phyloP scores from a whole-genome alignment of 92 coral and sea anemone genomes.

The Galaxea fascicularis region DNA sequence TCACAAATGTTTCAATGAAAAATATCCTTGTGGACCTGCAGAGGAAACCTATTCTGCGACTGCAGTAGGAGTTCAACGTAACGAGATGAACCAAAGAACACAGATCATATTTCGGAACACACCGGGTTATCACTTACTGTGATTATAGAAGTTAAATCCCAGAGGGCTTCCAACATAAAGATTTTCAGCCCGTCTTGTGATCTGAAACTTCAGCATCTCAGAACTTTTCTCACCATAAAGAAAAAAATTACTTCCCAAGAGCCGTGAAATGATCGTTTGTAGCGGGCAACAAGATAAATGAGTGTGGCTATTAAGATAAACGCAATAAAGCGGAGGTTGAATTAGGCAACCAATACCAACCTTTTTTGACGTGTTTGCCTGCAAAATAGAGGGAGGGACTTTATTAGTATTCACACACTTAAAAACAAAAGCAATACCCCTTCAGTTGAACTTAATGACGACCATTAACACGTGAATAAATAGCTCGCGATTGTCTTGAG shows the following conservation, averaged over 20 bases:
- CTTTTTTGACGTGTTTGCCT: slow-evolving; percentile 85
- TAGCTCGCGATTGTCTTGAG: not conserved
- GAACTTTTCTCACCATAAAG: not conserved
- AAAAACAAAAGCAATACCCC: slow-evolving; percentile 45
- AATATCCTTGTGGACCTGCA: not conserved
- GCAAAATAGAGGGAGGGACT: slow-evolving; percentile 52
- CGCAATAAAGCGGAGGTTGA: not conserved
- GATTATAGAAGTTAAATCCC: not conserved
- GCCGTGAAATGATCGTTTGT: slow-evolving; percentile 21
- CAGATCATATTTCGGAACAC: not conserved
- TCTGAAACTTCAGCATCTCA: slow-evolving; percentile 55
- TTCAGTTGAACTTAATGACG: slow-evolving; percentile 2
- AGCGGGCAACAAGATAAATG: not conserved
- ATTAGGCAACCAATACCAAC: slow-evolving; percentile 44
- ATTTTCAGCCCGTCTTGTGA: slow-evolving; percentile 34
- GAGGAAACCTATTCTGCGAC: not conserved
- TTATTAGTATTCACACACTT: slow-evolving; percentile 24
- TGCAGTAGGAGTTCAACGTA: not conserved
- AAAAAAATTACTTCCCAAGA: not conserved
- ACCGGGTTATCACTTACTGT: slow-evolving; percentile 10
- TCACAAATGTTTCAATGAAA: not conserved
- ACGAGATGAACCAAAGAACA: not conserved
- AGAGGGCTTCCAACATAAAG: slow-evolving; percentile 4
- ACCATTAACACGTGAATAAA: slow-evolving; percentile 24
- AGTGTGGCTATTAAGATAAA: not conserved